Conservation (phyloP, 2,113 vertebrate genomes). For the Patagioenas fasciata region DNA sequence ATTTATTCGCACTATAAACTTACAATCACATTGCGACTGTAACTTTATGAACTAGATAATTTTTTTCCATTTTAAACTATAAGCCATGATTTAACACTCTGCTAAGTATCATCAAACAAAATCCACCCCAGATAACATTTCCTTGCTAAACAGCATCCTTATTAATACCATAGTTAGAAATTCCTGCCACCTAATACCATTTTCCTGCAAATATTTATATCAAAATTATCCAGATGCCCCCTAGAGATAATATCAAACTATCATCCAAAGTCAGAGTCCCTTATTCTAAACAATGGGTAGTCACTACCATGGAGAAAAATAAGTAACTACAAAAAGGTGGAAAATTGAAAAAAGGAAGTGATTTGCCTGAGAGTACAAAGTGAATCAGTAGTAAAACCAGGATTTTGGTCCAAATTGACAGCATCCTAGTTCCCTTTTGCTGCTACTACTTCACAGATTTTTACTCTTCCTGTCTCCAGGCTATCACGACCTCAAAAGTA, state of each 20-base stretch:
- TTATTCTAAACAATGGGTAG: not conserved
- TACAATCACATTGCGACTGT: not conserved
- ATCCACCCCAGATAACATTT: not conserved
- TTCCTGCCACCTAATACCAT: not conserved
- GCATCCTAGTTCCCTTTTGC: not conserved
- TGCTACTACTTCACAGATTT: not conserved
- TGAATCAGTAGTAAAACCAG: not conserved
- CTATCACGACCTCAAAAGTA: not conserved
- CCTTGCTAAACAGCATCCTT: not conserved
- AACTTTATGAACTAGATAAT: not conserved
- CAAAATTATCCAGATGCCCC: not conserved
- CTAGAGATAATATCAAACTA: not conserved
- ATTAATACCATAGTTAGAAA: not conserved
- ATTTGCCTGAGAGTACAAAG: not conserved
- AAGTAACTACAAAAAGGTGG: not conserved
- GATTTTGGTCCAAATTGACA: not conserved
- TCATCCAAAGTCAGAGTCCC: not conserved
- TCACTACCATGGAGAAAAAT: not conserved
- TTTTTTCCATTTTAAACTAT: not conserved
- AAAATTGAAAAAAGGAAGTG: not conserved
- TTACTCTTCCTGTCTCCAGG: not conserved
- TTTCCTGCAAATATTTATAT: not conserved
- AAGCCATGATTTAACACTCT: not conserved
- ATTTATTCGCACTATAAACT: not conserved
- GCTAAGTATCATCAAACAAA: not conserved